Base-by-base conservation (phyloP, 2,113 vertebrate species). In the Pseudopodoces humilis region DNA sequence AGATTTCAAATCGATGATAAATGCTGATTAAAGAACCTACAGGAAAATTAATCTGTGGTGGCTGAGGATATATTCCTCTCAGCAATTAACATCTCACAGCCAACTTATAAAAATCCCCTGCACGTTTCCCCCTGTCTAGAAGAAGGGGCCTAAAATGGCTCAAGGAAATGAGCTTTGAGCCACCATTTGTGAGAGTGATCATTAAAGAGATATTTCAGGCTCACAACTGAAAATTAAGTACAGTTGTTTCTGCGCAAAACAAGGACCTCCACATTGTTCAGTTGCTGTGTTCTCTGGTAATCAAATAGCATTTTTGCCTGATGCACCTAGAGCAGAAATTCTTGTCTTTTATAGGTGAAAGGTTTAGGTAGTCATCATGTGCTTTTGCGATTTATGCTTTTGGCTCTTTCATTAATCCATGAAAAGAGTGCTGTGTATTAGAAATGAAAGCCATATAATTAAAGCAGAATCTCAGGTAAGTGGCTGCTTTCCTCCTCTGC, bases 91-190 rank as follows among this genome's bases (percentile, higher is more conserved):
- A 33, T 69, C 13, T 88, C 39, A 23, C 18, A 28, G 15, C 12
- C 59, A 13, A 69, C 41, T 76, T 43, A 0, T 7, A 33, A 84
- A 53, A 55, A 69, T 41, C 16, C 9, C 5, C 4, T 19, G 22
- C 5, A 18, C 1, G 0, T 52, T 68, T 50, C 7, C 15, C 16
- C 11, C 18, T 6, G 19, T 47, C 30, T 64, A 74, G 44, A 64
- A 81, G 44, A 33, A 28, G 12, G 3, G 12, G 10, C 3, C 10
- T 70, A 16, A 65, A n/a, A 15, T 21, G 31, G 39, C 43, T 83
- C 0, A 2, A 88, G 20, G 7, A 37, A 35, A 35, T 0, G 2
- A 53, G 28, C 14, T 72, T 87, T 9, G 2, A 59, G 39, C 28
- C 1, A 2, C 14, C 23, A 28, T n/a, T 35, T 33, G 41, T 71